Conservation (phyloP, 2,113 vertebrate species). For the Antennarius striatus region DNA sequence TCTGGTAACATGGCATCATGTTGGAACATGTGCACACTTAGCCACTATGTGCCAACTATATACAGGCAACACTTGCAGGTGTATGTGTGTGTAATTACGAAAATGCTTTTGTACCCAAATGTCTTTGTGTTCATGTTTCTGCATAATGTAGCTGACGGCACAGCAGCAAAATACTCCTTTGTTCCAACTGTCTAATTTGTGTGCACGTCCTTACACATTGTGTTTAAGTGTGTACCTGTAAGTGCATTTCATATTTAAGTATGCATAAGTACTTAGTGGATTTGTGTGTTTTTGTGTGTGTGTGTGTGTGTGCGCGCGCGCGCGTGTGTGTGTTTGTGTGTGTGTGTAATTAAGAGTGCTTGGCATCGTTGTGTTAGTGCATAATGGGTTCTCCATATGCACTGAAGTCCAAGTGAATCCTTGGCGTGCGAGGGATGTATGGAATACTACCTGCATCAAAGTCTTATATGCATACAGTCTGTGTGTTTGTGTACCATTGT, state of each 20-base stretch:
- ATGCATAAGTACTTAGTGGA: slow-evolving; percentile 26
- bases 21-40: no score
- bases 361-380: slow-evolving; percentile 23
- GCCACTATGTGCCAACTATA: not conserved
- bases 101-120: slow-evolving; percentile 26
- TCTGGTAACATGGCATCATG: no score
- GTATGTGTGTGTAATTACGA: slow-evolving; percentile 13
- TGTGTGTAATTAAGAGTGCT: slow-evolving; percentile 17
- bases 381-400: slow-evolving; percentile 22
- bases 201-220: not conserved
- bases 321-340: no score
- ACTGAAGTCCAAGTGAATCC: not conserved
- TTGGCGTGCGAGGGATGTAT: not conserved
- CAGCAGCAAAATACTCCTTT: not conserved
- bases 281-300: no score
- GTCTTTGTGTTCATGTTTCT: slow-evolving; percentile 36
- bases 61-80: slow-evolving; percentile 5
- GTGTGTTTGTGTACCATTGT: not conserved
- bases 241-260: not conserved
- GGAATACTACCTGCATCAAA: not conserved
- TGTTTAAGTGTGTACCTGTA: not conserved
- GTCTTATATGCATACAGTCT: not conserved
- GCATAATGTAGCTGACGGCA: slow-evolving; percentile 47
- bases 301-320: no score
- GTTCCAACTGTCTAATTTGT: not conserved